These are phyloP conservation scores for Sinella curviseta DNA, from an alignment of 1,140 invertebrate genomes.

Conservation along the genomic window DNA sequence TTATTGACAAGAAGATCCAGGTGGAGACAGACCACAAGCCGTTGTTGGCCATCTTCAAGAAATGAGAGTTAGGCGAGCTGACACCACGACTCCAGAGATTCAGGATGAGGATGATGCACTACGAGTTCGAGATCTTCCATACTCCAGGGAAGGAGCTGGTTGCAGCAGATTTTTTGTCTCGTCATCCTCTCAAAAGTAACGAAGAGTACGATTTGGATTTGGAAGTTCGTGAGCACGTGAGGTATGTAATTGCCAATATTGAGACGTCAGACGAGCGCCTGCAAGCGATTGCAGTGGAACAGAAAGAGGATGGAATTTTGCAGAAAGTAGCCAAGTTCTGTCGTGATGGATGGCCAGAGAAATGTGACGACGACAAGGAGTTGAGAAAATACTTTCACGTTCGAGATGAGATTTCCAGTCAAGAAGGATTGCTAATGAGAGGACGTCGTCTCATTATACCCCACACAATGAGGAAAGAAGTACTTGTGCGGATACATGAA, in stretches of 20 bases:
- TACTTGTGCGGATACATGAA: neutral
- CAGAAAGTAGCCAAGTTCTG: neutral
- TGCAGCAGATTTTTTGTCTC: conserved; percentile 17
- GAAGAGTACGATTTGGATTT: neutral
- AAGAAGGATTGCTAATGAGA: conserved; percentile 11
- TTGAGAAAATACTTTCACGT: neutral
- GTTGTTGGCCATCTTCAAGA: conserved; percentile 53
- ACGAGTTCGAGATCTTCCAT: conserved; percentile 35
- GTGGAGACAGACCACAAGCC: conserved; percentile 56
- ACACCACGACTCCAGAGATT: conserved; percentile 55
- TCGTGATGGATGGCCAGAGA: conserved; percentile 1
- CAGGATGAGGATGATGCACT: conserved; percentile 53
- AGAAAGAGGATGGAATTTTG: conserved; percentile 8
- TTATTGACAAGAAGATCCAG: conserved; percentile 50
- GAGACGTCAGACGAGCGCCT: conserved; percentile 21
- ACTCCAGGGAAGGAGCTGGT: conserved; percentile 33
- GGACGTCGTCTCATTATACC: neutral
- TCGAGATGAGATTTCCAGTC: neutral
- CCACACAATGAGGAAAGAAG: neutral
- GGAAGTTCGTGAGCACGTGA: neutral
- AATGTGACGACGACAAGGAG: neutral
- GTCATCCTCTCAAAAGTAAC: neutral
- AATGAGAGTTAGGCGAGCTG: conserved; percentile 53
- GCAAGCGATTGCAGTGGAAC: conserved; percentile 7
- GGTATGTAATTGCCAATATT: neutral